phyloP scores from a whole-genome alignment of 2,888 invertebrate species.

The Caenorhabditis panamensis region DNA sequence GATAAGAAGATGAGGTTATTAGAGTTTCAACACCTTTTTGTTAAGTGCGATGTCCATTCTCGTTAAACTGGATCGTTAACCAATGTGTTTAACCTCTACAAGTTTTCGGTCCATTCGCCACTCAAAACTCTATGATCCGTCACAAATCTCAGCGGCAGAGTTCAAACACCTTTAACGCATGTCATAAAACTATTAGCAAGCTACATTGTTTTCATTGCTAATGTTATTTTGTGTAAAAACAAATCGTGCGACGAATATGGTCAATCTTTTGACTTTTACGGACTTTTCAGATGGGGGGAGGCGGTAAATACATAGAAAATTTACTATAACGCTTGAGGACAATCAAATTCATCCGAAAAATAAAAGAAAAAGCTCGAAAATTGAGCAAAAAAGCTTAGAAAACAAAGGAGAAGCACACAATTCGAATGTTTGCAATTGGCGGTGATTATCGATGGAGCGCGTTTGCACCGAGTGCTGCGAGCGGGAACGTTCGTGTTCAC shows the following conservation, averaged over 20 bases:
- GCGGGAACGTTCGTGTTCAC: background rate
- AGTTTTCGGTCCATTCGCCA: constrained; percentile 2
- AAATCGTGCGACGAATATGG: too few species aligned
- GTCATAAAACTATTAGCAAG: background rate
- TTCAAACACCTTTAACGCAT: background rate
- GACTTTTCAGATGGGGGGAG: background rate
- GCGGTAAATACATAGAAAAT: background rate
- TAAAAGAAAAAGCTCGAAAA: background rate
- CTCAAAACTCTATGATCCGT: constrained; percentile 16
- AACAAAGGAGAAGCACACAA: background rate
- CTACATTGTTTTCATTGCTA: background rate
- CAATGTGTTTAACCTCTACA: background rate
- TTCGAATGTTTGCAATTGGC: constrained; percentile 35
- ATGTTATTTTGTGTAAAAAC: background rate
- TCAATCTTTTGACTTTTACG: too few species aligned
- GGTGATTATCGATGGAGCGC: constrained; percentile 40
- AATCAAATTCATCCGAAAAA: too few species aligned
- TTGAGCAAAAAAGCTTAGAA: background rate
- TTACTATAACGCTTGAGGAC: background rate
- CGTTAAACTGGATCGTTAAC: background rate
- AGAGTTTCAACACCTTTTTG: background rate
- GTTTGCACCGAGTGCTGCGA: background rate
- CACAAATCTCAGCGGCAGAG: background rate
- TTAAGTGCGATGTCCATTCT: background rate
- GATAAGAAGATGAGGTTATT: background rate